Evolutionary conservation across 2,113 vertebrate genomes (phyloP).

Genomic region (human): GRCh38 chr9:27674501-27675000

Average conservation of each 20-base stretch:
- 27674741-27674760: not conserved
- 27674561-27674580: not conserved
- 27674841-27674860: not conserved
- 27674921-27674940: conserved; percentile 5
- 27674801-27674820: not conserved
- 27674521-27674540: not conserved
- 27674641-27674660: not conserved
- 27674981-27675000: not conserved
- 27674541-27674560: not conserved
- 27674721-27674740: not conserved
- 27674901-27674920: not conserved
- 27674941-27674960: not conserved
- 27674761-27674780: not conserved
- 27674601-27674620: conserved; percentile 42
- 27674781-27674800: not conserved
- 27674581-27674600: conserved; percentile 60
- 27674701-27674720: not conserved
- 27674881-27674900: not conserved
- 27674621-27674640: conserved; percentile 46
- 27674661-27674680: not conserved
- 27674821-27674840: not conserved
- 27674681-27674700: not conserved
- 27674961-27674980: not conserved
- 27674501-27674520: not conserved
- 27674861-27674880: not conserved